phyloP scores from a whole-genome alignment of 1,140 invertebrate genomes.

The Drosophila watanabei region DNA sequence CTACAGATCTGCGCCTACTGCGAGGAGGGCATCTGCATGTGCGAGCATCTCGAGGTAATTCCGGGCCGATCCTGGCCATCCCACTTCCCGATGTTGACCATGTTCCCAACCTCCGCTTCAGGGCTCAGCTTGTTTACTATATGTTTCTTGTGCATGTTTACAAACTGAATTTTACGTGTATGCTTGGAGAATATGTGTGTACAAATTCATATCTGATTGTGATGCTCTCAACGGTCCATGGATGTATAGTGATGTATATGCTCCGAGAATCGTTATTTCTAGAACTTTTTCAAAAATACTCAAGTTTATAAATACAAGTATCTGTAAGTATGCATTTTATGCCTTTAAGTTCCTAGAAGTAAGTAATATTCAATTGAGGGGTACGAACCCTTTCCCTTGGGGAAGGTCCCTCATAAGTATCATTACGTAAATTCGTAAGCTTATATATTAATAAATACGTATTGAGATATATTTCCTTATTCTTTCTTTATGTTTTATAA shows the following conservation, averaged over 20 bases:
- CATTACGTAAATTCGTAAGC: not conserved
- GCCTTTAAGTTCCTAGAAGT: not conserved
- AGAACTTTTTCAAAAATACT: not conserved
- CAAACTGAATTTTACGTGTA: conserved; percentile 7
- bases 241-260: not conserved
- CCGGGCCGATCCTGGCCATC: conserved; percentile 3
- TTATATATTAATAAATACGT: not conserved
- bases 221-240: not conserved
- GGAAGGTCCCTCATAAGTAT: not conserved
- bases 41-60: conserved; percentile 85
- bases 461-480: not conserved
- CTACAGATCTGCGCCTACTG: conserved; percentile 81
- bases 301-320: not conserved
- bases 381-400: not conserved
- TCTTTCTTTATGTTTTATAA: too few species aligned
- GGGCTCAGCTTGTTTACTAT: not conserved
- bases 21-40: conserved; percentile 84
- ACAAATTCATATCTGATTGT: not conserved
- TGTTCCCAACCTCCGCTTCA: not conserved
- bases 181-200: not conserved
- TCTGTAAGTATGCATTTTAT: not conserved
- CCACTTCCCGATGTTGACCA: not conserved
- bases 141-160: conserved; percentile 21
- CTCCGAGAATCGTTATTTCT: not conserved
- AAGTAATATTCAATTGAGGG: not conserved